A percentile compares a stretch with the other conserved stretches of the same genome.
These are phyloP conservation scores for Rhineura floridana DNA, from an alignment of 2,113 vertebrate genomes.

Conservation along the genomic window DNA sequence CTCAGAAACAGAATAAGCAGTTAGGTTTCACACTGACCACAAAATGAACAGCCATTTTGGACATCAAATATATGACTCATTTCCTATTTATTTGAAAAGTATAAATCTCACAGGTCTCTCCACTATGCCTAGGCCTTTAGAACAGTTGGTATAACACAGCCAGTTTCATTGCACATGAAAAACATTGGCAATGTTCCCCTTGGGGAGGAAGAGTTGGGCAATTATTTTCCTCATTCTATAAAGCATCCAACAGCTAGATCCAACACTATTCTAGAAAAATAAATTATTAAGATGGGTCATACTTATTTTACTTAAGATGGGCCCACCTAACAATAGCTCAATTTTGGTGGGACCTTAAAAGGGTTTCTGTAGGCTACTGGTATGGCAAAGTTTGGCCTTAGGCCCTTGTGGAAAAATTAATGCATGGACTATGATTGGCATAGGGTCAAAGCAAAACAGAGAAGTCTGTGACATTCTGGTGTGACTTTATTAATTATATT, in stretches of 20 bases:
- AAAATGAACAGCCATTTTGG: background rate
- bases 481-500: too few relatives aligned
- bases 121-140: background rate
- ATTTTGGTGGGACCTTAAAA: too few relatives aligned
- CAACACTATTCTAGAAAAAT: background rate
- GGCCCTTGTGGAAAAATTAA: too few relatives aligned
- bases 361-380: too few relatives aligned
- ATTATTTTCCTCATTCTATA: background rate
- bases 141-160: background rate
- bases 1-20: background rate
- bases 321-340: too few relatives aligned
- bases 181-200: background rate
- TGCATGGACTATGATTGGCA: too few relatives aligned
- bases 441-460: too few relatives aligned
- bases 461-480: too few relatives aligned
- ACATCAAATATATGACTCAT: background rate
- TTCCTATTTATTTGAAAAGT: slow-evolving; percentile 15
- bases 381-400: too few relatives aligned
- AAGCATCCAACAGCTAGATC: background rate
- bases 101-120: slow-evolving; percentile 8
- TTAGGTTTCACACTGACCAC: slow-evolving; percentile 19
- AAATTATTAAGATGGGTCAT: background rate
- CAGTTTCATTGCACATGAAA: fast-evolving
- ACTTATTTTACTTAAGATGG: too few relatives aligned
- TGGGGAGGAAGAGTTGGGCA: background rate